A percentile compares a stretch with the other conserved stretches of the same genome.
These are phyloP conservation scores for Eudorcas thomsonii DNA, from an alignment of 2,113 vertebrate genomes.

Conservation along the genomic window DNA sequence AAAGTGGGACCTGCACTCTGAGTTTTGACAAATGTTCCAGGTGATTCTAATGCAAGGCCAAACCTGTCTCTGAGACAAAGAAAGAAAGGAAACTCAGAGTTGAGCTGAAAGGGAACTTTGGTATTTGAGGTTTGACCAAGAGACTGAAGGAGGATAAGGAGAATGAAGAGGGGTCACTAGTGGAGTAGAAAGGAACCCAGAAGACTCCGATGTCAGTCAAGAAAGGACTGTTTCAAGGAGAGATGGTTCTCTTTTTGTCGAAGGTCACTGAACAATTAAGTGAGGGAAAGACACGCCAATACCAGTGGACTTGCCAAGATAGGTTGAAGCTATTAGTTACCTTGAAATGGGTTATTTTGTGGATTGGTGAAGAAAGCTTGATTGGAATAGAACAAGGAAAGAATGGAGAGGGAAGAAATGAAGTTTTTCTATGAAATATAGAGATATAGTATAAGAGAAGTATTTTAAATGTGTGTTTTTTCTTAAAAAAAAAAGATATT, in stretches of 20 bases:
- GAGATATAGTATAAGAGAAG: background rate
- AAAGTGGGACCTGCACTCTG: background rate
- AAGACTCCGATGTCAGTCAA: background rate
- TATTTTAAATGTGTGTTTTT: background rate
- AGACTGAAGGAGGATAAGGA: background rate
- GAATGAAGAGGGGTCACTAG: background rate
- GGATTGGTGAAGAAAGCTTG: background rate
- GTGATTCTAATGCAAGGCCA: background rate
- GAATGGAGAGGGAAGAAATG: background rate
- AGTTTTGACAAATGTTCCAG: background rate
- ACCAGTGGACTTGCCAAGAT: background rate
- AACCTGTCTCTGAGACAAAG: background rate
- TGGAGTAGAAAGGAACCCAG: background rate
- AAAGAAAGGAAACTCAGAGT: background rate
- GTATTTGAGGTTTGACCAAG: background rate
- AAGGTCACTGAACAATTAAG: background rate
- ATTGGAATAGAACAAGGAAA: background rate
- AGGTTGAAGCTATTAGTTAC: background rate
- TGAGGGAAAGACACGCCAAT: background rate
- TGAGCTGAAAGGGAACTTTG: background rate
- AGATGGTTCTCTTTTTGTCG: background rate
- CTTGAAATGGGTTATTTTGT: background rate
- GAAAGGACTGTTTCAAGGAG: background rate
- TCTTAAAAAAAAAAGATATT: background rate
- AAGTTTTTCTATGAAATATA: background rate